These are phyloP conservation scores for Creontiades dilutus DNA, from an alignment of 2,888 invertebrate species.

Conservation along the genomic window DNA sequence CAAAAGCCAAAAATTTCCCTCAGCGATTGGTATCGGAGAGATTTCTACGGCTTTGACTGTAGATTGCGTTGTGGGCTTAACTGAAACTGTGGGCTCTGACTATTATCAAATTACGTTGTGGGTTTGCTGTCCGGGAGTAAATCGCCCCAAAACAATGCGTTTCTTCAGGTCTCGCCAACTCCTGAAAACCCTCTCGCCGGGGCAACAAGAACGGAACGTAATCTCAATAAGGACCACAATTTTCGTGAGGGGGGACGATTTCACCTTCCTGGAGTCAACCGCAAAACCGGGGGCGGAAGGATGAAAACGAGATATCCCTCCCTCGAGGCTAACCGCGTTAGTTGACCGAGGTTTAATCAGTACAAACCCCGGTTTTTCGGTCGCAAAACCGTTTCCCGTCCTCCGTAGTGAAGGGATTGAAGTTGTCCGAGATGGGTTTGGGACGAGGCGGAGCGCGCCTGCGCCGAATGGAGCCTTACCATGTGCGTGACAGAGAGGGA, in stretches of 20 bases:
- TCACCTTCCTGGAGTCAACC: neutral
- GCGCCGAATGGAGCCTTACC: neutral
- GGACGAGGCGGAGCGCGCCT: neutral
- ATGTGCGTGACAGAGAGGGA: constrained; percentile 10
- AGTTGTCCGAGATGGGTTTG: neutral
- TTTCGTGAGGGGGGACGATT: neutral
- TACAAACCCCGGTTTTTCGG: neutral
- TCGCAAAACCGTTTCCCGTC: constrained; percentile 20
- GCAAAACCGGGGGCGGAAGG: neutral
- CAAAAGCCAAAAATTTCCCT: too few relatives aligned
- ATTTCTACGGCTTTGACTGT: too few relatives aligned
- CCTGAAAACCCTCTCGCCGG: neutral
- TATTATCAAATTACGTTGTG: constrained; percentile 24
- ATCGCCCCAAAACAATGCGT: neutral
- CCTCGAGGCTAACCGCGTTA: constrained; percentile 34
- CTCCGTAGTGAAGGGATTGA: neutral
- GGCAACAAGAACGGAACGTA: constrained; percentile 21
- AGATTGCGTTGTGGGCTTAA: neutral
- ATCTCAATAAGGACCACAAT: constrained; percentile 29
- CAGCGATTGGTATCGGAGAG: too few relatives aligned
- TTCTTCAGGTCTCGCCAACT: neutral
- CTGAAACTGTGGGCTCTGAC: neutral
- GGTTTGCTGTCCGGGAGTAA: neutral
- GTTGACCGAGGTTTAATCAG: constrained; percentile 42
- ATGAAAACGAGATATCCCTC: constrained; percentile 26